Percentiles rank a stretch among this genome's conserved stretches.
Conservation (phyloP, 2,113 vertebrate genomes). For the Mormyrus iriodes region DNA sequence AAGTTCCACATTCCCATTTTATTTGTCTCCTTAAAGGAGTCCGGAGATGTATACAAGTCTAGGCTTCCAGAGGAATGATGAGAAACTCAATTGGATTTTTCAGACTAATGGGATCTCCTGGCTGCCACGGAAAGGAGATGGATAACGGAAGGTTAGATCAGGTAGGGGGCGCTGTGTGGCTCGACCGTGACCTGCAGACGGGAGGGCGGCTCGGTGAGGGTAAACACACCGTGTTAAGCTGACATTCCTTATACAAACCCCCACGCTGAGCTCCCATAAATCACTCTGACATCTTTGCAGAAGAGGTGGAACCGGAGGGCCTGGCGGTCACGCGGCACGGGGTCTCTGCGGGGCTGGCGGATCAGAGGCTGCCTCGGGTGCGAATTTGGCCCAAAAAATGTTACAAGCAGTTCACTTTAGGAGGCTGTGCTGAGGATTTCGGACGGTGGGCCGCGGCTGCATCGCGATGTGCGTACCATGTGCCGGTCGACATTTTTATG, state of each 20-base stretch:
- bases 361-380: neutral
- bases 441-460: neutral
- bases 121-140: neutral
- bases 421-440: neutral
- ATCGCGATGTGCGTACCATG: too few species aligned
- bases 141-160: neutral
- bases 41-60: neutral
- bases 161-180: neutral
- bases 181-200: neutral
- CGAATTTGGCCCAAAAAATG: neutral
- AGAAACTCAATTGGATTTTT: neutral
- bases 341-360: neutral
- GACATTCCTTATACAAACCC: neutral
- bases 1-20: neutral
- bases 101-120: neutral
- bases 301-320: neutral
- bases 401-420: too few species aligned
- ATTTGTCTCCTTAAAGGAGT: neutral
- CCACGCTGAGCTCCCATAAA: neutral
- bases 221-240: neutral
- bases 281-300: neutral
- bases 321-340: neutral
- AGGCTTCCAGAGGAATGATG: neutral
- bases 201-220: neutral
- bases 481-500: neutral